Base-by-base conservation (phyloP, 1,140 invertebrate genomes). In the Trissolcus basalis region DNA sequence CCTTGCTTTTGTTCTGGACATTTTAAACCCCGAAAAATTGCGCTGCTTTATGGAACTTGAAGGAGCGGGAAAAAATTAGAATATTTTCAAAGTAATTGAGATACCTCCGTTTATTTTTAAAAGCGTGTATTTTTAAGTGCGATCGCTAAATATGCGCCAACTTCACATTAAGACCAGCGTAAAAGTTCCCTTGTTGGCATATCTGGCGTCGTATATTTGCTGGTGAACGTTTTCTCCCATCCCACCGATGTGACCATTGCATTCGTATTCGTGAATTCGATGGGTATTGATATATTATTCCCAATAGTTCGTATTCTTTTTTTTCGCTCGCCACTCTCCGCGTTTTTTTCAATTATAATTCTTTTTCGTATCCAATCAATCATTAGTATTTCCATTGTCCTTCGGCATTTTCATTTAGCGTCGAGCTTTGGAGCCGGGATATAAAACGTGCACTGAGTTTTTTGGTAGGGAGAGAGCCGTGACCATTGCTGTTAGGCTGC, bases 341-440 rank as follows among this genome's bases (percentile, higher is more conserved):
- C 83, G 86, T 88, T 88, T 88, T 87, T 88, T 88, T 88, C 87
- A 88, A 88, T 88, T 88, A 88, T 88, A 88, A 88, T 88, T 88
- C 87, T 88, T 88, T 88, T 88, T 88, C 86, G 87, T 88, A 87
- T 88, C 86, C 87, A 88, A 88, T 88, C 87, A 88, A 88, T 88
- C 87, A 88, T 88, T 88, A 88, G 86, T 88, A 88, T 88, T 88
- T 87, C 87, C 86, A 88, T 88, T 88, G 87, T 88, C 85, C 86
- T 88, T 87, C 86, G 86, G 86, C 87, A 88, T 88, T 88, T 88
- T 88, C 87, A 88, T 88, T 88, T 88, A 85, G 84, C 86, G 84
- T 85, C 85, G 82, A 67, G 80, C 82, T 86, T 70, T 79, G 78
- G 77, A 79, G 68, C 65, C 73, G 69, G 70, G 69, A 77, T 77